Evolutionary conservation across 53 echinoderm and acorn worm genomes (phyloP).

Genomic region (Paracentrotus lividus): DNA sequence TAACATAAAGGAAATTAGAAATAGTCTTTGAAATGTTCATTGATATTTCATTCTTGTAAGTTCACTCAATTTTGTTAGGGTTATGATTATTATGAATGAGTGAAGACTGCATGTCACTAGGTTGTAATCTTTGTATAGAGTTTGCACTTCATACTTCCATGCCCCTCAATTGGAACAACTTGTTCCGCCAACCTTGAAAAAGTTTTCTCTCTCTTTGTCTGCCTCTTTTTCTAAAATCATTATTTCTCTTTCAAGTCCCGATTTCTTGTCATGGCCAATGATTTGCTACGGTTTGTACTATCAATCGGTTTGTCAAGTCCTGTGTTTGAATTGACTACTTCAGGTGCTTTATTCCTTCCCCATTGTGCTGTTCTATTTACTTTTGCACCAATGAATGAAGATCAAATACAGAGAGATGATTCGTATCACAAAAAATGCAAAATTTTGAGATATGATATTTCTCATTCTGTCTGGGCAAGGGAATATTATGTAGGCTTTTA

Average conservation of each 20-base stretch:
- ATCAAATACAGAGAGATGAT: slow-evolving; percentile 46
- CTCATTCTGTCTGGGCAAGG: no score
- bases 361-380: slow-evolving; percentile 33
- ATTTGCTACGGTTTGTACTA: slow-evolving; percentile 9
- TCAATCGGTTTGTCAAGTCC: slow-evolving; percentile 37
- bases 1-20: no score
- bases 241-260: slow-evolving; percentile 13
- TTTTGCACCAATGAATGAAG: slow-evolving; percentile 41
- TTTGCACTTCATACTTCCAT: slow-evolving; percentile 57
- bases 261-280: slow-evolving; percentile 39
- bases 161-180: slow-evolving; percentile 13
- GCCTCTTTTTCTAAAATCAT: neutral
- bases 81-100: no score
- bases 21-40: no score
- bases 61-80: no score
- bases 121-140: slow-evolving; percentile 12
- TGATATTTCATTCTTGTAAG: no score
- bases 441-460: no score
- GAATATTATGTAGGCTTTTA: no score
- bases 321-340: slow-evolving; percentile 49
- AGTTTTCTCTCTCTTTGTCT: neutral
- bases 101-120: no score
- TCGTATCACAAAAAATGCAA: neutral
- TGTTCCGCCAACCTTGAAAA: neutral
- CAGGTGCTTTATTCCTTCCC: slow-evolving; percentile 20